Evolutionary conservation across 2,113 vertebrate species (phyloP).

Genomic region (Chrysochloris asiatica): DNA sequence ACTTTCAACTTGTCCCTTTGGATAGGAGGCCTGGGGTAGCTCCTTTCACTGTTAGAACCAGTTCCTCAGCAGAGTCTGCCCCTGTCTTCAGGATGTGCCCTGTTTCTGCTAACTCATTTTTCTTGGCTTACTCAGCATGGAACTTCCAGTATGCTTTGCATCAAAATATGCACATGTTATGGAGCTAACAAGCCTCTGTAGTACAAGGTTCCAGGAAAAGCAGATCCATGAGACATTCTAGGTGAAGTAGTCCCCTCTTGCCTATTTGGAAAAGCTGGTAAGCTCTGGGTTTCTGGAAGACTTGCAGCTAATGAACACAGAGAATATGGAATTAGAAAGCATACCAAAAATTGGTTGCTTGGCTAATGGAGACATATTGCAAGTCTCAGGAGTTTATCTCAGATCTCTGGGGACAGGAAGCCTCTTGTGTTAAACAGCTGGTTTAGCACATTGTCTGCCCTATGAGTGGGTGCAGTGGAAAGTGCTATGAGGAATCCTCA

Average conservation of each 20-base stretch:
- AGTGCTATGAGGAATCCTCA: conserved; percentile 72
- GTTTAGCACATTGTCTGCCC: conserved; percentile 82
- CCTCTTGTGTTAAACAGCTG: conserved; percentile 81
- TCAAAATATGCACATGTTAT: background rate
- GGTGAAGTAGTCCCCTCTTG: background rate
- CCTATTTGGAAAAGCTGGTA: conserved; percentile 35
- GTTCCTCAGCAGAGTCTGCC: background rate
- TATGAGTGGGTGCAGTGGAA: conserved; percentile 57
- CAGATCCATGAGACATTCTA: background rate
- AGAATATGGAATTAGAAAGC: conserved; percentile 70
- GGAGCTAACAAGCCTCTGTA: background rate
- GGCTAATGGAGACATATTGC: conserved; percentile 68
- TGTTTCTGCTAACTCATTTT: background rate
- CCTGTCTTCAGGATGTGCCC: background rate
- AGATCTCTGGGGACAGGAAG: conserved; percentile 74
- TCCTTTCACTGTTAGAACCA: background rate
- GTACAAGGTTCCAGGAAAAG: background rate
- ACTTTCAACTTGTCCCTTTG: background rate
- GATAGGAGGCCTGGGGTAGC: background rate
- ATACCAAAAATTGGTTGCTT: conserved; percentile 38
- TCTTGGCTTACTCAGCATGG: background rate
- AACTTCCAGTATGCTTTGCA: background rate
- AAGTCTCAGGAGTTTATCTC: conserved; percentile 68
- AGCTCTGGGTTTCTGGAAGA: conserved; percentile 34
- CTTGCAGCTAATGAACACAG: conserved; percentile 56